phyloP scores from a whole-genome alignment of 2,888 invertebrate genomes.

The Periphyllus acericola region DNA sequence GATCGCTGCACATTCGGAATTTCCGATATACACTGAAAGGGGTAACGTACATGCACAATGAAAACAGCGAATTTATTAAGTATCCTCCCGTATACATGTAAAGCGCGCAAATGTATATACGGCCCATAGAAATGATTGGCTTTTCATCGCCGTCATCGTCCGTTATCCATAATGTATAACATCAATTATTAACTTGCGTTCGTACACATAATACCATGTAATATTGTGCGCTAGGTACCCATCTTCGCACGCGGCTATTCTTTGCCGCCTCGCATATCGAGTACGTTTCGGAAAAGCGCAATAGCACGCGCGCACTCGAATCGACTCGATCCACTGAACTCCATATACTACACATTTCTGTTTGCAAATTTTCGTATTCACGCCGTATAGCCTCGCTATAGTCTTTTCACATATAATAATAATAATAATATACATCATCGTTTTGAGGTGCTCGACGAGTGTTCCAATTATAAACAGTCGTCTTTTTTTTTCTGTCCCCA shows the following conservation, averaged over 20 bases:
- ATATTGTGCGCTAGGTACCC: neutral
- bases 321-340: slow-evolving; percentile 39
- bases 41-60: neutral
- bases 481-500: slow-evolving; percentile 65
- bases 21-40: neutral
- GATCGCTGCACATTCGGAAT: neutral
- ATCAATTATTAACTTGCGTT: neutral
- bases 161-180: neutral
- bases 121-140: slow-evolving; percentile 26
- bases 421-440: neutral
- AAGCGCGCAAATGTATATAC: neutral
- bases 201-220: neutral
- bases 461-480: neutral
- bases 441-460: neutral
- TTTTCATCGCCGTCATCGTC: slow-evolving; percentile 31
- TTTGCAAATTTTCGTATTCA: neutral
- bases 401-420: slow-evolving; percentile 1
- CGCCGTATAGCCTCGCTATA: neutral
- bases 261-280: neutral
- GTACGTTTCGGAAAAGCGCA: slow-evolving; percentile 54
- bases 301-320: slow-evolving; percentile 5
- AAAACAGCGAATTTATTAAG: slow-evolving; percentile 12
- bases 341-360: too few relatives aligned
- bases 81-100: neutral
- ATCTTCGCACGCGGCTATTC: slow-evolving; percentile 27